Evolutionary conservation across 2,113 vertebrate genomes (phyloP), one percentile per base, ranked within the genome.

Genomic region (Nycticebus coucang): DNA sequence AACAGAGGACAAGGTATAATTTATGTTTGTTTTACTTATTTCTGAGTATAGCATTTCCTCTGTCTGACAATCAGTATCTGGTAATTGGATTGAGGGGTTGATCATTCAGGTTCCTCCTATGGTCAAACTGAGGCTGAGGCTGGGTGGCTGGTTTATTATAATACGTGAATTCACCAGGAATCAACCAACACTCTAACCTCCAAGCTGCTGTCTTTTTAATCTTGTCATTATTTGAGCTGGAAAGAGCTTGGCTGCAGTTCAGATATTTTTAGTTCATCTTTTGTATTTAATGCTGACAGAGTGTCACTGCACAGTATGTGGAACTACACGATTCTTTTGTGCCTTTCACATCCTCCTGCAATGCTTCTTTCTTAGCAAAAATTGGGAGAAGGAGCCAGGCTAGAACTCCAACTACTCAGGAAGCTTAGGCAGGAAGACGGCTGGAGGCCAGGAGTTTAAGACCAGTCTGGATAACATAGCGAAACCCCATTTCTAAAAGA

Each of bases 311-410:
- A 89, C 60, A 95, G 62, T 41, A 71, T 7, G 14, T 30, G 79
- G 55, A 14, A 33, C 68, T 89, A 60, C 8, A 35, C 41, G 41
- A n/a, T 53, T 69, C 77, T 75, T 77, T 14, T 64, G 15, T 69
- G 62, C 24, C 28, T 72, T 53, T n/a, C 13, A 21, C 30, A 77
- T 17, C 30, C n/a, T 71, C 37, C n/a, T 55, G 53, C 37, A 24
- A 62, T 55, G 68, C 68, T 91, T 50, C 53, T 91, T 91, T 87
- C 77, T 69, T 45, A 91, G 88, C 53, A 83, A 82, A 91, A 91
- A 57, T 2, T 13, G 57, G 24, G 59, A 79, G 10, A 50, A 30
- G 28, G 11, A 41, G 41, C 41, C 41, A 41, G 41, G 41, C 41
- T 41, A 41, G 41, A 41, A 41, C 41, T 41, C 41, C 41, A 41